phyloP scores from a whole-genome alignment of 2,113 vertebrate species.

The Microcebus tavaratra region DNA sequence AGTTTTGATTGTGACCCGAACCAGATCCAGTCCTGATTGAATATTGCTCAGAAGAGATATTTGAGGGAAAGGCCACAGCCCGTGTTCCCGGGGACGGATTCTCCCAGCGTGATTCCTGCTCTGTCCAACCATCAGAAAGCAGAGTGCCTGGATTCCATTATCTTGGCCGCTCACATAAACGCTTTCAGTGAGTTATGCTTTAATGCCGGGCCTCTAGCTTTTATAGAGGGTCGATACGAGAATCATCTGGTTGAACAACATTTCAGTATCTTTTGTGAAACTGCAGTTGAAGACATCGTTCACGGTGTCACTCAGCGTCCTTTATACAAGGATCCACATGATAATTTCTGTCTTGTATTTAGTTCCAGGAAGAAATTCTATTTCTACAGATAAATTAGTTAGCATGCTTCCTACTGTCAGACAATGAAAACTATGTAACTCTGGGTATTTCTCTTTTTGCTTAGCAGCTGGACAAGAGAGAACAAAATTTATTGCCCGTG shows the following conservation, averaged over 20 bases:
- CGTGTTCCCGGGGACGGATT: neutral
- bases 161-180: neutral
- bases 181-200: neutral
- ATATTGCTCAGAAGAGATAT: neutral
- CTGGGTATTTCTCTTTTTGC: slow-evolving; percentile 30
- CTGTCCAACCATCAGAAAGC: neutral
- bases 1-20: neutral
- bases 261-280: neutral
- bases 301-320: slow-evolving; percentile 33
- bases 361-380: slow-evolving; percentile 69
- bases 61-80: neutral
- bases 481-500: slow-evolving; percentile 38
- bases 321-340: neutral
- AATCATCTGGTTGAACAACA: slow-evolving; percentile 22
- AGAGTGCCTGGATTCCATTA: neutral
- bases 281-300: neutral
- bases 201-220: neutral
- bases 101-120: neutral
- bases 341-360: slow-evolving; percentile 49
- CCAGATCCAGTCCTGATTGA: neutral
- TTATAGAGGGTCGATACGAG: slow-evolving; percentile 14
- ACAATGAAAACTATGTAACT: slow-evolving; percentile 48
- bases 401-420: slow-evolving; percentile 55
- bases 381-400: slow-evolving; percentile 71
- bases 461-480: slow-evolving; percentile 18